Percentiles rank a stretch among this genome's conserved stretches.
Evolutionary conservation across 2,888 invertebrate genomes (phyloP).

Genomic region (Calliopum simillimum): DNA sequence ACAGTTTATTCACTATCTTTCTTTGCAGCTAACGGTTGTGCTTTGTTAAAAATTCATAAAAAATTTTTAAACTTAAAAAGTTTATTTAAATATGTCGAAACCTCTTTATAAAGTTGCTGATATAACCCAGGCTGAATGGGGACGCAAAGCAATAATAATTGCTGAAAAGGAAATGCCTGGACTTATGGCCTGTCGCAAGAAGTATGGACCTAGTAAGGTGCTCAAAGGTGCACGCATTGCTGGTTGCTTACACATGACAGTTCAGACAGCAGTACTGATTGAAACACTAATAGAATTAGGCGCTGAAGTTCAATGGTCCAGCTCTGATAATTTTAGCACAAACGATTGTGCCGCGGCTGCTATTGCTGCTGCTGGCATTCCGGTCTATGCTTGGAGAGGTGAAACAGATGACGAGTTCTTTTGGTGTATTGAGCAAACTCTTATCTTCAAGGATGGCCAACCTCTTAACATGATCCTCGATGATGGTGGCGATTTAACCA

Average conservation of each 20-base stretch:
- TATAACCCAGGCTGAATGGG: slow-evolving; percentile 92
- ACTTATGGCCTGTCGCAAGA: slow-evolving; percentile 91
- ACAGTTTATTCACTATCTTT: too few species aligned
- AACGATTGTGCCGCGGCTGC: slow-evolving; percentile 99
- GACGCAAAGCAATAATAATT: slow-evolving; percentile 94
- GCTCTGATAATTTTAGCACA: slow-evolving; percentile 99
- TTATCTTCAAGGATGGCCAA: slow-evolving; percentile 76
- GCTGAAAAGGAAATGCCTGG: slow-evolving; percentile 99
- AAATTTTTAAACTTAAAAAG: too few species aligned
- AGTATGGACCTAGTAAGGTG: slow-evolving; percentile 88
- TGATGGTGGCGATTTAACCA: slow-evolving; percentile 98
- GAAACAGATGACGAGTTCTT: slow-evolving; percentile 99
- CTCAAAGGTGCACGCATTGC: slow-evolving; percentile 96
- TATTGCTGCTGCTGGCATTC: slow-evolving; percentile 92
- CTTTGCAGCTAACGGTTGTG: too few species aligned
- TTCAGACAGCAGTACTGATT: slow-evolving; percentile 98
- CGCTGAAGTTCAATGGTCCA: slow-evolving; percentile 99
- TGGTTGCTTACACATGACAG: slow-evolving; percentile 99
- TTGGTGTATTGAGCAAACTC: slow-evolving; percentile 96
- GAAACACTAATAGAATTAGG: slow-evolving; percentile 96
- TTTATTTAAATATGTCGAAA: slow-evolving; percentile 63
- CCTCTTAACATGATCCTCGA: slow-evolving; percentile 98
- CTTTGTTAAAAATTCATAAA: too few species aligned
- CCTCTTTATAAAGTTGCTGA: slow-evolving; percentile 76
- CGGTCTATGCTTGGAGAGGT: slow-evolving; percentile 99